These are phyloP conservation scores for Labia minor DNA, from an alignment of 2,888 invertebrate genomes.

Conservation along the genomic window DNA sequence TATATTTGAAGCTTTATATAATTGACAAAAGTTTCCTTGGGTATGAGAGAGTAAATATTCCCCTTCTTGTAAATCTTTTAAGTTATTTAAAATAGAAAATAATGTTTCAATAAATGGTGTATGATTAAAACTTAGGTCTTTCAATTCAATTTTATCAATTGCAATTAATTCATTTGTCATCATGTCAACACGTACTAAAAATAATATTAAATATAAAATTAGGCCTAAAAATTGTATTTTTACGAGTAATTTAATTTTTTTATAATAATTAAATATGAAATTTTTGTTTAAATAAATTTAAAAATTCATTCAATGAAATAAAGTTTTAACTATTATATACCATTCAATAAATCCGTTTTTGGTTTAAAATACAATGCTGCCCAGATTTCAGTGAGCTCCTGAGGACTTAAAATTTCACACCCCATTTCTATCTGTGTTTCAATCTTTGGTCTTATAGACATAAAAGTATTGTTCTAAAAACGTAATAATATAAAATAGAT, in stretches of 20 bases:
- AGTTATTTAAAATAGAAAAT: neutral
- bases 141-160: neutral
- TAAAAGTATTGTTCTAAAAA: neutral
- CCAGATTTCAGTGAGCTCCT: neutral
- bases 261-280: neutral
- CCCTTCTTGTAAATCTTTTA: neutral
- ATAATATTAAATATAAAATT: neutral
- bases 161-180: neutral
- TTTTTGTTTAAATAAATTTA: neutral
- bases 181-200: neutral
- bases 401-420: neutral
- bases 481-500: neutral
- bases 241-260: too few species aligned
- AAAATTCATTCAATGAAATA: too few species aligned
- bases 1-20: neutral
- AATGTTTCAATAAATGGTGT: neutral
- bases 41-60: slow-evolving; percentile 14
- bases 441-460: neutral
- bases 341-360: neutral
- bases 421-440: neutral
- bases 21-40: neutral
- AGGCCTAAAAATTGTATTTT: too few species aligned
- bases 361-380: neutral
- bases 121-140: neutral
- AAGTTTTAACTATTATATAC: too few species aligned